Conservation (phyloP, 92 coral and sea anemone genomes). For the Anthopleura xanthogrammica region DNA sequence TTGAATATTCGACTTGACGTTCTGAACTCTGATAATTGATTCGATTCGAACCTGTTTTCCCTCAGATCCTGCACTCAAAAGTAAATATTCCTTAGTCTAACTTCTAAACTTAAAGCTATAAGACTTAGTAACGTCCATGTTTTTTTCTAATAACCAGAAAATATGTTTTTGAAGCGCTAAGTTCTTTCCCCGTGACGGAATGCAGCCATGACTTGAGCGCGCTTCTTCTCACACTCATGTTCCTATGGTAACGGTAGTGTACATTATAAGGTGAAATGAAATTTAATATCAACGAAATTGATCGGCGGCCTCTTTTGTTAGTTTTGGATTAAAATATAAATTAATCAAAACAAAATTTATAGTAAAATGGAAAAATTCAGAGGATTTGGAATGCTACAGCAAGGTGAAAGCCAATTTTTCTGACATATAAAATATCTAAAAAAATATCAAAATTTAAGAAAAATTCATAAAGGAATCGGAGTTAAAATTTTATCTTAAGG, state of each 20-base stretch:
- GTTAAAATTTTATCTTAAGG: too few species aligned
- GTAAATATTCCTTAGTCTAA: not conserved
- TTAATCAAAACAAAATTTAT: not conserved
- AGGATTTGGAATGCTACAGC: too few species aligned
- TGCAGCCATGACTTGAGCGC: slow-evolving; percentile 20
- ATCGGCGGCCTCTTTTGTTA: not conserved
- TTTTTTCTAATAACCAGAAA: not conserved
- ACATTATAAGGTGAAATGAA: not conserved
- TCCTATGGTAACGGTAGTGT: slow-evolving; percentile 23
- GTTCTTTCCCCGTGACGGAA: slow-evolving; percentile 6
- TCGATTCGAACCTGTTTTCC: not conserved
- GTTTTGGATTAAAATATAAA: not conserved
- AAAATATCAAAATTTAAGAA: too few species aligned
- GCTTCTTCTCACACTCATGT: slow-evolving; percentile 12
- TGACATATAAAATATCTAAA: too few species aligned
- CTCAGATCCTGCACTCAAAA: not conserved
- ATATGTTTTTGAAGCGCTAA: not conserved
- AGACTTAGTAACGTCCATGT: not conserved
- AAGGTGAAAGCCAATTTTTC: too few species aligned
- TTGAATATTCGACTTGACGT: not conserved
- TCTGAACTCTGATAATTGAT: not conserved
- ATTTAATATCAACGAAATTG: slow-evolving; percentile 1
- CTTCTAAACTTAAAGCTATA: not conserved
- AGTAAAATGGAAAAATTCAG: too few species aligned
- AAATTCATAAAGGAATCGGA: too few species aligned